Conservation (phyloP, 2,797 vertebrate species). For the Hoplostethus atlanticus region DNA sequence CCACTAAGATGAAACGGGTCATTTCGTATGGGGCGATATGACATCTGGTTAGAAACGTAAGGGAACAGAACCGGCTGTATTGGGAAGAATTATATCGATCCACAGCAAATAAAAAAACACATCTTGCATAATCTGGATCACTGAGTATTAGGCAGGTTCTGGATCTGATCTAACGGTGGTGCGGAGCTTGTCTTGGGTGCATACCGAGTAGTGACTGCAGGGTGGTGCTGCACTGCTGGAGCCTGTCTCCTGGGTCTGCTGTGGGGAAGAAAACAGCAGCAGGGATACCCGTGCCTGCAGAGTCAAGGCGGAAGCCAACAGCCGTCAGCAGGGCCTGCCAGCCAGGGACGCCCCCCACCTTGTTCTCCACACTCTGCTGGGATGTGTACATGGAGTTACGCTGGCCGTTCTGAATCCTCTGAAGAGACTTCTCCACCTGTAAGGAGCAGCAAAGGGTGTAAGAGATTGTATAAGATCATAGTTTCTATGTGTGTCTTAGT, state of each 20-base stretch:
- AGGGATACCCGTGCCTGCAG: conserved; percentile 91
- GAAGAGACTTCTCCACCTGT: conserved; percentile 98
- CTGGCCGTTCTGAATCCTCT: conserved; percentile 98
- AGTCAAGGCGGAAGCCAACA: conserved; percentile 96
- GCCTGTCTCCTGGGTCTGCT: conserved; percentile 93
- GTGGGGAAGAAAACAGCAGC: conserved; percentile 98
- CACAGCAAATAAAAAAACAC: neutral
- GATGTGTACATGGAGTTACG: conserved; percentile 99
- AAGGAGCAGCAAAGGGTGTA: neutral
- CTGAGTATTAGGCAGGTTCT: neutral
- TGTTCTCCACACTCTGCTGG: conserved; percentile 99
- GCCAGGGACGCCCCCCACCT: conserved; percentile 95
- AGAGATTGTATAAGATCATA: conserved; percentile 8
- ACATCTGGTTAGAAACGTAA: conserved; percentile 1
- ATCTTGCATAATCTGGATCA: neutral
- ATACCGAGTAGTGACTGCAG: conserved; percentile 95
- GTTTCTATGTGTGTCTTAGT: neutral
- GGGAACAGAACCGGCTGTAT: neutral
- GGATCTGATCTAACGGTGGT: neutral
- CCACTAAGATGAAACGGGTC: conserved; percentile 7
- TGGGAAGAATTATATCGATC: conserved; percentile 4
- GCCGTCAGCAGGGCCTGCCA: conserved; percentile 98
- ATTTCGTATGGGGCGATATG: conserved; percentile 5
- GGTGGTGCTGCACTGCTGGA: conserved; percentile 98
- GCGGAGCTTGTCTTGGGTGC: conserved; percentile 14